These are phyloP conservation scores for Zaprionus capensis DNA, from an alignment of 1,140 invertebrate genomes.

Conservation along the genomic window DNA sequence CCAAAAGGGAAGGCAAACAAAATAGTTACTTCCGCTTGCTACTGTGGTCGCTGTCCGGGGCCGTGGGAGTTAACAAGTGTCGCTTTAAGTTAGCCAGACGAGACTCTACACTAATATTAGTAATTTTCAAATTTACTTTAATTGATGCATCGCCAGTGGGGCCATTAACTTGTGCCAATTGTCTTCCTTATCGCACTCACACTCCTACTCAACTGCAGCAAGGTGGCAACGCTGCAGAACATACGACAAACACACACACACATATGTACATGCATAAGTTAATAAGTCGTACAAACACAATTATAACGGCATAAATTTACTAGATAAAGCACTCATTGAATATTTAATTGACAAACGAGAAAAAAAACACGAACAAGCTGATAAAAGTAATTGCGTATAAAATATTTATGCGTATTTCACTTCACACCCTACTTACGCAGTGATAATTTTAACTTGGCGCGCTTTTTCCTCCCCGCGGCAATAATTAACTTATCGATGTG, in stretches of 20 bases:
- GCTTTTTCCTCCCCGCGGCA: constrained; percentile 23
- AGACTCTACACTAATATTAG: constrained; percentile 42
- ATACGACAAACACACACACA: constrained; percentile 17
- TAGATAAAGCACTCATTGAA: constrained; percentile 39
- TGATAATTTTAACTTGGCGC: constrained; percentile 35
- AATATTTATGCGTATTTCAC: constrained; percentile 19
- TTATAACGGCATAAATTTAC: constrained; percentile 47
- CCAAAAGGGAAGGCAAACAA: constrained; percentile 56
- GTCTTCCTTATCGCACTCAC: constrained; percentile 3
- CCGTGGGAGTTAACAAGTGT: constrained; percentile 50
- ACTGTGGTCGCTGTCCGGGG: constrained; percentile 17
- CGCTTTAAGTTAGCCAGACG: constrained; percentile 45
- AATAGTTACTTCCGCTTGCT: constrained; percentile 72
- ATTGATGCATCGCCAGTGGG: constrained; percentile 56
- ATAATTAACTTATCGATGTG: constrained; percentile 31
- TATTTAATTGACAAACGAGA: constrained; percentile 19
- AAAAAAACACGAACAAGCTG: constrained; percentile 12
- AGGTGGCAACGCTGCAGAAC: constrained; percentile 41
- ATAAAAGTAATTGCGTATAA: constrained; percentile 18
- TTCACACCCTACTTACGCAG: constrained; percentile 42
- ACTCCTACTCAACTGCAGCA: constrained; percentile 18
- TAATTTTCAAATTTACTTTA: constrained; percentile 78
- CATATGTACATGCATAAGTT: constrained; percentile 2
- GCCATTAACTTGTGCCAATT: constrained; percentile 34
- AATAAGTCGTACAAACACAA: constrained; percentile 30